Base-by-base conservation (phyloP, 2,797 vertebrate genomes). In the Pagetopsis macropterus region DNA sequence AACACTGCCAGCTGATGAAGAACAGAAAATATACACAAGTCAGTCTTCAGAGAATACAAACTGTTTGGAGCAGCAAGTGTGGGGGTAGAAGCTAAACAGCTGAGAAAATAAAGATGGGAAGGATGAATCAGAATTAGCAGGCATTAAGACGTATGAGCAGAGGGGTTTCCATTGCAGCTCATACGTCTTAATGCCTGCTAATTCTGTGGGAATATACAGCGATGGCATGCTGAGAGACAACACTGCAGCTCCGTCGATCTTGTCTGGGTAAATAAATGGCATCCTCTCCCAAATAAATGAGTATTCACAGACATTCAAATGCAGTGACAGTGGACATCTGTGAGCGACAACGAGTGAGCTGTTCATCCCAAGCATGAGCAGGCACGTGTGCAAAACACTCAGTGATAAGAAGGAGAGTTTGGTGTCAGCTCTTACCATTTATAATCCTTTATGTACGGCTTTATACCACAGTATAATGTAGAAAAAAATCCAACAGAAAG, bases 1-100 rank as follows among this genome's bases (percentile, higher is more conserved):
- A 98, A 98, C 70, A 96, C 90, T 0, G 91, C 93, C 89, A 98
- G 62, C 97, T 98, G 85, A 40, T 4, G 15, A 40, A 59, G 9
- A 45, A 50, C 41, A 79, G 0, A 65, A 23, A n/a, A 60, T 2
- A 7, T 1, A 61, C 2, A 57, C 3, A 55, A n/a, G 61, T 46
- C 23, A 31, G 1, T 0, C 3, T 44, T 31, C 0, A 51, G 9
- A 14, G 21, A 6, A 12, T 9, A 33, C 21, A 33, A n/a, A 31
- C 11, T 5, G 19, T 49, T 44, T 43, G 40, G 37, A 16, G 49
- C 45, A 65, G 50, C 9, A 27, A 45, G 17, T 33, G 17, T 3
- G 9, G 14, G n/a, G 37, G 51, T 3, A 1, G 6, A 52, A 52
- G 31, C 17, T 46, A 9, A 74, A 61, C 78, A 82, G 80, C 76